A percentile compares a stretch with the other conserved stretches of the same genome.
phyloP scores from a whole-genome alignment of 2,888 invertebrate genomes.

The Lacanobia oleracea region DNA sequence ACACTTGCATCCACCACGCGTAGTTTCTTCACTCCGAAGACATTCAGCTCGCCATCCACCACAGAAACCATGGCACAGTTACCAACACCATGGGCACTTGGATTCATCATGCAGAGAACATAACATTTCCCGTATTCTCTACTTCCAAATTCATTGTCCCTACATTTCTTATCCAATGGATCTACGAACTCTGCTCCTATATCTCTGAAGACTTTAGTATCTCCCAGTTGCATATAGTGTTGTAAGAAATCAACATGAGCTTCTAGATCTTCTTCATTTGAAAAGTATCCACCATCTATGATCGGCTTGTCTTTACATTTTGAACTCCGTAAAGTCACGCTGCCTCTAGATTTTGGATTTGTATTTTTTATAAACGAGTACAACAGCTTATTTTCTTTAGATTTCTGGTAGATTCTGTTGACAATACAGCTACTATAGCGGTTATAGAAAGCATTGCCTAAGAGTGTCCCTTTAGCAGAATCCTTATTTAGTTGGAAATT shows the following conservation, averaged over 20 bases:
- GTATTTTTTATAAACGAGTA: constrained; percentile 67
- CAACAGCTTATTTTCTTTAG: constrained; percentile 60
- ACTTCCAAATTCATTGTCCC: neutral
- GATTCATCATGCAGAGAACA: constrained; percentile 20
- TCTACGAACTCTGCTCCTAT: constrained; percentile 30
- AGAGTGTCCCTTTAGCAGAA: neutral
- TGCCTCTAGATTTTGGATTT: constrained; percentile 75
- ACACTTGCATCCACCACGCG: constrained; percentile 68
- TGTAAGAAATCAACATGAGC: constrained; percentile 43
- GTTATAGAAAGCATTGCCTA: neutral
- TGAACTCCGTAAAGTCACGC: constrained; percentile 68
- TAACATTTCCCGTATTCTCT: constrained; percentile 48
- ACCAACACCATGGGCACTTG: constrained; percentile 8
- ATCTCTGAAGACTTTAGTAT: constrained; percentile 36
- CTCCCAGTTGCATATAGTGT: constrained; percentile 28
- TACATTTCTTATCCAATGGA: constrained; percentile 10
- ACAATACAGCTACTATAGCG: constrained; percentile 65
- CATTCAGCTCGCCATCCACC: constrained; percentile 38
- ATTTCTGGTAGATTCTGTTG: constrained; percentile 58
- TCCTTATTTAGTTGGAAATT: neutral
- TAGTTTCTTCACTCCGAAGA: constrained; percentile 44
- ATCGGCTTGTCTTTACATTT: constrained; percentile 69
- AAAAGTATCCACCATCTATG: constrained; percentile 71
- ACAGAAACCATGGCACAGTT: constrained; percentile 51
- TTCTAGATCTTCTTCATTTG: constrained; percentile 55